Evolutionary conservation across 2,888 invertebrate species (phyloP), one percentile per base, ranked within the genome.

Genomic region (Linnaemya vulpina): DNA sequence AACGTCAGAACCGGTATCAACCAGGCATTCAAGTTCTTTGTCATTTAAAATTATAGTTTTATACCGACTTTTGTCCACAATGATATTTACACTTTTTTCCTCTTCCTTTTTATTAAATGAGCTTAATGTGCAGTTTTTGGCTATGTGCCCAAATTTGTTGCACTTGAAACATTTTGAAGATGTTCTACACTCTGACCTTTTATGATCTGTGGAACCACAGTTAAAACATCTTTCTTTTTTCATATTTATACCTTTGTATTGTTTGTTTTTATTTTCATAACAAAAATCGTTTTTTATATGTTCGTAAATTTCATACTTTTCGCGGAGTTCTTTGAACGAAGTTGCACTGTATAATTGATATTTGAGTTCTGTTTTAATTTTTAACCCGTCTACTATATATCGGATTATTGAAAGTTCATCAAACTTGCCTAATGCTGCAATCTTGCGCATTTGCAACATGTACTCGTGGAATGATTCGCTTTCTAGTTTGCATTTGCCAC

Each of bases 181-280:
- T 7, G 35, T 49, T 75, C 55, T 65, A 13, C 75, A 75, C 9
- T 75, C 75, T 15, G 63, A 8, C 55, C 55, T 51, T 49, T 55
- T 75, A 30, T 75, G 65, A 17, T 65, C 62, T 25, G 38, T 17
- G 5, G 65, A 75, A 43, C 75, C 75, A 65, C 75, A 75, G 40
- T 75, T 75, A 30, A 46, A 76, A 58, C 76, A 76, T 35, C 43
- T 55, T 55, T 65, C 51, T 65, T 30, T 67, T 75, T 75, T 35
- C 25, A 7, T 9, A 53, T 43, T 43, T 51, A 17, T 8, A 35
- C 15, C 11, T 67, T 68, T 67, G n/a, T 58, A 58, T 38, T 67
- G 20, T 15, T 77, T 60, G n/a, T 25, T 51, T 38, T 38, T 70
- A 68, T 68, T 46, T 67, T 58, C 53, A 15, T 13, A 20, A 40